phyloP scores from a whole-genome alignment of 2,113 vertebrate genomes.

The Phylloscopus trochilus region DNA sequence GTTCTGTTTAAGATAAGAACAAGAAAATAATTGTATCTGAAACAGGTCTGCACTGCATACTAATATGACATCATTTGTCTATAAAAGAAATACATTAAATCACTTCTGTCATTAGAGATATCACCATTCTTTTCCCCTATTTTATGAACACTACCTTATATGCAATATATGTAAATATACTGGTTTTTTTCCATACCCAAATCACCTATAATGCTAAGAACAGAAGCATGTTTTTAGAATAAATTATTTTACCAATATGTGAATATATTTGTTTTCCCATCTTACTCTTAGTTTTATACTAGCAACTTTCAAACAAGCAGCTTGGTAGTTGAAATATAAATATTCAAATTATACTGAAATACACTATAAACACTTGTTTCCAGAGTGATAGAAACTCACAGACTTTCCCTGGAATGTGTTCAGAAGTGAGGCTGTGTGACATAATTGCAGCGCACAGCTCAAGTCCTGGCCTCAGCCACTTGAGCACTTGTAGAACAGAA shows the following conservation, averaged over 20 bases:
- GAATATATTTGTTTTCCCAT: constrained; percentile 31
- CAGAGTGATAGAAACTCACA: not conserved
- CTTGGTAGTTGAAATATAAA: not conserved
- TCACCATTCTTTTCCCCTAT: not conserved
- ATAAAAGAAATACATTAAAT: not conserved
- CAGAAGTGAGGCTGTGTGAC: not conserved
- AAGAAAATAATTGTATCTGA: constrained; percentile 5
- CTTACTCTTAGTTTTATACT: not conserved
- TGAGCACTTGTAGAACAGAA: not conserved
- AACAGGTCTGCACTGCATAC: not conserved
- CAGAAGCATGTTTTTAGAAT: constrained; percentile 45
- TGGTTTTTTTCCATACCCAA: not conserved
- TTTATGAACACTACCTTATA: not conserved
- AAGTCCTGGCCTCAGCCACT: not conserved
- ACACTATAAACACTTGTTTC: not conserved
- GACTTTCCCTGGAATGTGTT: not conserved
- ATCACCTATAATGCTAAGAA: not conserved
- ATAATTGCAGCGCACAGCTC: not conserved
- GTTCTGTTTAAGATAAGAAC: constrained; percentile 74
- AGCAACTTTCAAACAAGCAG: not conserved
- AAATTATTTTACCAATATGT: constrained; percentile 36
- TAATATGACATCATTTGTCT: not conserved
- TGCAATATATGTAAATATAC: not conserved
- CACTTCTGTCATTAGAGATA: not conserved
- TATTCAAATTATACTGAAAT: not conserved